Evolutionary conservation across 2,797 vertebrate species (phyloP).

Genomic region (Catostomus latipinnis): DNA sequence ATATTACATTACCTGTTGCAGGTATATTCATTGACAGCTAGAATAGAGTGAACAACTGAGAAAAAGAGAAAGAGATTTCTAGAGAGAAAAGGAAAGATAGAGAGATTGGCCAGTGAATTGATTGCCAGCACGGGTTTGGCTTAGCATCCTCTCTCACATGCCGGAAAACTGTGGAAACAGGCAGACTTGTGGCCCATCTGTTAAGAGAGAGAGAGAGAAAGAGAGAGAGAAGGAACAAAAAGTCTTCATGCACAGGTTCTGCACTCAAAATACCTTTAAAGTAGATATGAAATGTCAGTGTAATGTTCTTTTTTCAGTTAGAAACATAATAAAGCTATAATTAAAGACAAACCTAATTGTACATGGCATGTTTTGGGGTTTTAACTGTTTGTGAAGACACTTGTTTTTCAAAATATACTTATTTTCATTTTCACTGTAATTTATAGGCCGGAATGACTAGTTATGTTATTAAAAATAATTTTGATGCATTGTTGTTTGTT

Average conservation of each 20-base stretch:
- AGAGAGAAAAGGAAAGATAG: too few relatives aligned
- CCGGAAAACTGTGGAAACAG: constrained; percentile 40
- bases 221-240: background rate
- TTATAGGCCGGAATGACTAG: background rate
- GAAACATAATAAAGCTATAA: background rate
- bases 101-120: too few relatives aligned
- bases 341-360: background rate
- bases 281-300: background rate
- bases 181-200: constrained; percentile 53
- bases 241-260: background rate
- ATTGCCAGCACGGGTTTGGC: too few relatives aligned
- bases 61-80: too few relatives aligned
- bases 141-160: too few relatives aligned
- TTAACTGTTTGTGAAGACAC: background rate
- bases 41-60: too few relatives aligned
- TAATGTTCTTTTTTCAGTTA: background rate
- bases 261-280: background rate
- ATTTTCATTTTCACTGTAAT: background rate
- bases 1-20: too few relatives aligned
- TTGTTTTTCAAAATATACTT: background rate
- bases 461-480: background rate
- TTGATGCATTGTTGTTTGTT: background rate
- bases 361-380: background rate
- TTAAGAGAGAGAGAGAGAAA: constrained; percentile 36
- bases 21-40: too few relatives aligned